Evolutionary conservation across 2,113 vertebrate genomes (phyloP), one percentile per base, ranked within the genome.

Genomic region (Takifugu bimaculatus): DNA sequence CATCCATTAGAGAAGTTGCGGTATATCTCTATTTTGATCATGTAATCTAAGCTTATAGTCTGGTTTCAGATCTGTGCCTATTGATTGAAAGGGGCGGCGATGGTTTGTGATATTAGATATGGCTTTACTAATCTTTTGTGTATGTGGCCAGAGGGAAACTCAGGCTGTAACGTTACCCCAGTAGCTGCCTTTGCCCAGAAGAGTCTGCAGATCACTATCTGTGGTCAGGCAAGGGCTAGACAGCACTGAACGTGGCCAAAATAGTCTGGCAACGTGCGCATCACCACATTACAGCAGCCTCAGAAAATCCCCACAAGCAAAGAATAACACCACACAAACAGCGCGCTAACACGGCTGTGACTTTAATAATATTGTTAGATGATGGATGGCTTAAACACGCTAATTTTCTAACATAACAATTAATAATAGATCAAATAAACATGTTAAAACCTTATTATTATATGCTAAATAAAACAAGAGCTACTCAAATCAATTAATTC

Each of bases 71-170:
- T 85, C 70, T 50, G 56, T 77, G 77, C 56, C 51, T 81, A 88
- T 89, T 69, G 85, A 89, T 85, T 71, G 75, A 70, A 63, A 77
- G 61, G 72, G 70, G 81, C 77, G 69, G 76, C 84, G 79, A 85
- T 84, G 84, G 79, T 81, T 77, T 77, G 85, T 82, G 83, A 84
- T 86, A 87, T 86, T 84, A 81, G 87, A 86, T 86, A 84, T 74
- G 74, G 82, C 87, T 86, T 83, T 76, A 77, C 82, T 87, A 87
- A 87, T 86, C 87, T 89, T 87, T 86, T 83, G 83, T 85, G 84
- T 83, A 82, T 85, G 83, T 78, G 83, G 75, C 84, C n/a, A 63
- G 72, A 84, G 85, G 82, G 82, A 84, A 86, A 39, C 84, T 80
- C 79, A 84, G 76, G 79, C 82, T 71, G 87, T 85, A 85, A 88